phyloP scores from a whole-genome alignment of 2,797 vertebrate species.

The Epinephelus malabaricus region DNA sequence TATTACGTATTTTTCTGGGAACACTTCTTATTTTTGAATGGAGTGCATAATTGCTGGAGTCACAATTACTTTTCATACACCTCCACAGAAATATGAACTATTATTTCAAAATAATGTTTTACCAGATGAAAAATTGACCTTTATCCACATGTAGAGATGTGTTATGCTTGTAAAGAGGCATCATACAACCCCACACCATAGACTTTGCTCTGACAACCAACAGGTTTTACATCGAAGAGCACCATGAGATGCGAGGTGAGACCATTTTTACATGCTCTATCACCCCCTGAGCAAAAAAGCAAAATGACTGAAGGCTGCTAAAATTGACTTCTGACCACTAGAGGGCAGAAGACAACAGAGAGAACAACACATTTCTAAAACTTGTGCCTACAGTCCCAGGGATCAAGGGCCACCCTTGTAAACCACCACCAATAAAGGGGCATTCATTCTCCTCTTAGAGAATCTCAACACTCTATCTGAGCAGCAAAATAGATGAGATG shows the following conservation, averaged over 20 bases:
- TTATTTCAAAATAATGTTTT: not conserved
- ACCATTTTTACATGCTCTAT: slow-evolving; percentile 5
- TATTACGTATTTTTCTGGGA: not conserved
- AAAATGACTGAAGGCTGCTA: slow-evolving; percentile 23
- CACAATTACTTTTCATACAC: not conserved
- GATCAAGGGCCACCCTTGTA: too few relatives aligned
- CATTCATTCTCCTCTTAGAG: not conserved
- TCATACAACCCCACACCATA: not conserved
- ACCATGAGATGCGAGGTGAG: slow-evolving; percentile 17
- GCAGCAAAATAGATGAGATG: not conserved
- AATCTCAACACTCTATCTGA: not conserved
- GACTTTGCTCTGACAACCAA: slow-evolving; percentile 19
- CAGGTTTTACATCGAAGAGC: slow-evolving; percentile 13
- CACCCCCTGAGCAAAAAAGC: slow-evolving; percentile 27
- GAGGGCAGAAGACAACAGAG: slow-evolving; percentile 11
- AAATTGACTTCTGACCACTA: slow-evolving; percentile 34
- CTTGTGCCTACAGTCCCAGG: not conserved
- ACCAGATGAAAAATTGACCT: slow-evolving; percentile 9
- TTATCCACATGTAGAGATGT: not conserved
- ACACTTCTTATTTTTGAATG: not conserved
- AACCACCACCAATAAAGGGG: too few relatives aligned
- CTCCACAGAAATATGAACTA: not conserved
- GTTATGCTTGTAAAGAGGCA: not conserved
- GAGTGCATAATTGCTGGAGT: not conserved
- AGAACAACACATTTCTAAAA: not conserved